Evolutionary conservation across 1,140 invertebrate genomes (phyloP).

Genomic region (Pseudomyrmex cubaensis): DNA sequence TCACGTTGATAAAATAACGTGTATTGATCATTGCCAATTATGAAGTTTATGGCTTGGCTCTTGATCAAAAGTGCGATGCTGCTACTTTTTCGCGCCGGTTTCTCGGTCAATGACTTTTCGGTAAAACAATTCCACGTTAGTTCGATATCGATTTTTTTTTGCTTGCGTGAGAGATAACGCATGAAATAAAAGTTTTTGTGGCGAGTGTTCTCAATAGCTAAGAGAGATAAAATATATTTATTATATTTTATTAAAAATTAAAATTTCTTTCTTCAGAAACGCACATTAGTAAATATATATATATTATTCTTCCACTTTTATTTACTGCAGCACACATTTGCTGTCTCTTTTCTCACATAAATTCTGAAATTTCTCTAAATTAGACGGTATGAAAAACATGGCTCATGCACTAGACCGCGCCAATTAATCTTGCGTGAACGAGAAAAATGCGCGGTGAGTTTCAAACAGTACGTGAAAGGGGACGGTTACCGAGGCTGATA

Average conservation of each 20-base stretch:
- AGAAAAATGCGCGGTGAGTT: slow-evolving; percentile 35
- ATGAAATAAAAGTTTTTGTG: slow-evolving; percentile 59
- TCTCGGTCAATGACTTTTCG: slow-evolving; percentile 69
- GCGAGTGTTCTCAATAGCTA: neutral
- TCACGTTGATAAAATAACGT: neutral
- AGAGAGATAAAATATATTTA: neutral
- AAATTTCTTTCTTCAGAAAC: too few species aligned
- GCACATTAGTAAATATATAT: too few species aligned
- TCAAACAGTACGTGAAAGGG: slow-evolving; percentile 30
- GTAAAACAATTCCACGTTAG: slow-evolving; percentile 66
- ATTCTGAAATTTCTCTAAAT: neutral
- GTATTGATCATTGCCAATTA: slow-evolving; percentile 75
- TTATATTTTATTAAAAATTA: too few species aligned
- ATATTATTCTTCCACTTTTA: neutral
- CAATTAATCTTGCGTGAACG: slow-evolving; percentile 54
- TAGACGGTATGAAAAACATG: slow-evolving; percentile 2
- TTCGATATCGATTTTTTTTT: slow-evolving; percentile 62
- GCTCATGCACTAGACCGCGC: neutral
- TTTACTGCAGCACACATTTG: neutral
- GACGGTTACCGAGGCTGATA: slow-evolving; percentile 54
- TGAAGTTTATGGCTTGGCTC: slow-evolving; percentile 74
- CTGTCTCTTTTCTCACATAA: neutral
- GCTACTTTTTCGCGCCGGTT: slow-evolving; percentile 34
- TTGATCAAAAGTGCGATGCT: slow-evolving; percentile 50
- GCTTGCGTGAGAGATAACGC: slow-evolving; percentile 65